Conservation (phyloP, 2,797 vertebrate species). For the Eospalax fontanierii region DNA sequence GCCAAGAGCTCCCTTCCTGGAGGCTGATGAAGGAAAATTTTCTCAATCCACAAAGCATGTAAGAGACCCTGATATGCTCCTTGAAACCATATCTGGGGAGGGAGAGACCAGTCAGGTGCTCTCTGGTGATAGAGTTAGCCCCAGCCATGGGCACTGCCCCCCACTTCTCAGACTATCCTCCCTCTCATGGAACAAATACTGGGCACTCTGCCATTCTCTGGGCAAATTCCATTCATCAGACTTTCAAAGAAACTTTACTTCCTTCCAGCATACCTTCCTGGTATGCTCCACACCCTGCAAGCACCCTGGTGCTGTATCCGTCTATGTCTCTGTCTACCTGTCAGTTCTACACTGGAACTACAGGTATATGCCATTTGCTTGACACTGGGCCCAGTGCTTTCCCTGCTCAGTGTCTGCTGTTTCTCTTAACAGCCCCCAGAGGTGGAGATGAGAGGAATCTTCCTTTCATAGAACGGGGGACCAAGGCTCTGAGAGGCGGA, state of each 20-base stretch:
- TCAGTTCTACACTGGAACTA: neutral
- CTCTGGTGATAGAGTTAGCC: neutral
- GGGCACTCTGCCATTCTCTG: neutral
- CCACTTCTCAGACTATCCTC: neutral
- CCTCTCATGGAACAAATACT: neutral
- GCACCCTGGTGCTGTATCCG: neutral
- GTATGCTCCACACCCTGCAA: neutral
- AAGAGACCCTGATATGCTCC: neutral
- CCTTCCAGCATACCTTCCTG: neutral
- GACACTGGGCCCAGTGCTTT: neutral
- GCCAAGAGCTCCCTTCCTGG: neutral
- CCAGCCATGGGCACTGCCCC: neutral
- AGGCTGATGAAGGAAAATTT: neutral
- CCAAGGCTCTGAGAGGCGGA: neutral
- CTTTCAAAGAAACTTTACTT: neutral
- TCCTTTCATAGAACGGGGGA: neutral
- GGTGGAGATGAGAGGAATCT: neutral
- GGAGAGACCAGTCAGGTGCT: neutral
- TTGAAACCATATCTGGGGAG: neutral
- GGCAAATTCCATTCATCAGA: neutral
- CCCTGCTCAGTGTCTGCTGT: accelerated
- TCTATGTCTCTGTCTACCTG: neutral
- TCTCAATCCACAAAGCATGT: neutral
- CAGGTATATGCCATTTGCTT: neutral
- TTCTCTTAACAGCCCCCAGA: neutral